Conservation (phyloP, 2,888 invertebrate species). For the Torymus auratus region DNA sequence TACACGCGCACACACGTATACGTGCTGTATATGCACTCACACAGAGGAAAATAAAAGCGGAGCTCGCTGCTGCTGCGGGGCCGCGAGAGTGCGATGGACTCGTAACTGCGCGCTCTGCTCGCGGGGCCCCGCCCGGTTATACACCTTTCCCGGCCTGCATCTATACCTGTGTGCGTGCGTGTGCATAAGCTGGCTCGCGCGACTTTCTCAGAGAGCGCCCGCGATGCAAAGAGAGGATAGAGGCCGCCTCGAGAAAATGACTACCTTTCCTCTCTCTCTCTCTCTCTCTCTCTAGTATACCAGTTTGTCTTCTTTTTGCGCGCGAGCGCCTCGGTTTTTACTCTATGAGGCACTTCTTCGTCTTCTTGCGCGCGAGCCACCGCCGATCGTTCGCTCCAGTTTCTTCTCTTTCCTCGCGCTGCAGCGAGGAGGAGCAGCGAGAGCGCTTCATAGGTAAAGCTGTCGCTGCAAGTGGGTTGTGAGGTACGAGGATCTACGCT, state of each 20-base stretch:
- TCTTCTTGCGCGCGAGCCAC: slow-evolving; percentile 1
- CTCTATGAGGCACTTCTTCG: slow-evolving; percentile 15
- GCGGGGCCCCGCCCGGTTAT: slow-evolving; percentile 54
- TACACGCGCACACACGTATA: too few relatives aligned
- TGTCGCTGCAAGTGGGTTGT: too few relatives aligned
- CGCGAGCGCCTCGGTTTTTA: slow-evolving; percentile 12
- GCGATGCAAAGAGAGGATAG: slow-evolving; percentile 43
- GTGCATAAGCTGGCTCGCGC: slow-evolving; percentile 33
- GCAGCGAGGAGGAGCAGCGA: too few relatives aligned
- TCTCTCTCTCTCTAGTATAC: slow-evolving; percentile 21
- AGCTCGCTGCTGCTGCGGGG: neutral
- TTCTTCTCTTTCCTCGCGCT: slow-evolving; percentile 8
- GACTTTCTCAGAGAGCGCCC: slow-evolving; percentile 48
- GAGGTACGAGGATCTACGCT: too few relatives aligned
- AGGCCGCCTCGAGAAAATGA: slow-evolving; percentile 54
- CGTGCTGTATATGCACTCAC: neutral
- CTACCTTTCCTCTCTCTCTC: slow-evolving; percentile 41
- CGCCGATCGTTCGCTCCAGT: slow-evolving; percentile 38
- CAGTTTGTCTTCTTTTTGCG: slow-evolving; percentile 47
- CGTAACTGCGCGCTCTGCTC: slow-evolving; percentile 25
- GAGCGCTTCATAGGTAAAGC: too few relatives aligned
- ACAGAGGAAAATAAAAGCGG: slow-evolving; percentile 23
- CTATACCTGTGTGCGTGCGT: neutral
- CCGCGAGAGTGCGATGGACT: slow-evolving; percentile 55
- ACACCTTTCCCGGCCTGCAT: slow-evolving; percentile 23